A percentile compares a stretch with the other conserved stretches of the same genome.
Conservation (phyloP, 64 coral and sea anemone genomes). For the Pocillopora damicornis region DNA sequence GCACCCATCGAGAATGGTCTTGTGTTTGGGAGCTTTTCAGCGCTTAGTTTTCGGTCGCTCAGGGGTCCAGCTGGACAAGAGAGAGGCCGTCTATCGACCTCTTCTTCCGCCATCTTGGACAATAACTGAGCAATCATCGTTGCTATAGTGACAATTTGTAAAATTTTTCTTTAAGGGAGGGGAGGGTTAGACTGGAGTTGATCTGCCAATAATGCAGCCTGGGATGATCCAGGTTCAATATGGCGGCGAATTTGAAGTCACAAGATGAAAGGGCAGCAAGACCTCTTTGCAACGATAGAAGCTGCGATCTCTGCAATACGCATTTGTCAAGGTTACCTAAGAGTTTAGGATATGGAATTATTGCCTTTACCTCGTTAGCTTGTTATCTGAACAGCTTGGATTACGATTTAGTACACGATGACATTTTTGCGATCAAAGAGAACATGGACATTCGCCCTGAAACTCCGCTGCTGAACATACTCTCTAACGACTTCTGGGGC, state of each 20-base stretch:
- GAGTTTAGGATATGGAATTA: constrained; percentile 43
- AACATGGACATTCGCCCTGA: constrained; percentile 73
- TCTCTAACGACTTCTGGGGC: constrained; percentile 88
- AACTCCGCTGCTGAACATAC: constrained; percentile 42
- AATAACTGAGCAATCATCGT: constrained; percentile 9
- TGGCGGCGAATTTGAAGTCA: constrained; percentile 70
- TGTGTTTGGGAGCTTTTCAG: constrained; percentile 61
- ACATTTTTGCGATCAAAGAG: constrained; percentile 85
- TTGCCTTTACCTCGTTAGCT: constrained; percentile 32
- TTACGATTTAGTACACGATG: constrained; percentile 83
- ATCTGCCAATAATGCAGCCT: not conserved
- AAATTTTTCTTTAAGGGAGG: not conserved
- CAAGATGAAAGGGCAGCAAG: not conserved
- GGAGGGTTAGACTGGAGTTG: not conserved
- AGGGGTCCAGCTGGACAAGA: constrained; percentile 53
- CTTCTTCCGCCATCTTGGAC: constrained; percentile 78
- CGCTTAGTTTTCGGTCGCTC: constrained; percentile 76
- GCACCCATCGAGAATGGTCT: constrained; percentile 29
- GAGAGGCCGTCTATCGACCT: constrained; percentile 29
- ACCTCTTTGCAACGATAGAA: not conserved
- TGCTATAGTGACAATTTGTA: constrained; percentile 22
- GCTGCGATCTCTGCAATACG: constrained; percentile 5
- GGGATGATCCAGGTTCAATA: constrained; percentile 18
- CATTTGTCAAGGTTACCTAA: constrained; percentile 30
- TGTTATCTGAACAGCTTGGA: constrained; percentile 67